phyloP scores from a whole-genome alignment of 2,113 vertebrate species.

The Anolis carolinensis region DNA sequence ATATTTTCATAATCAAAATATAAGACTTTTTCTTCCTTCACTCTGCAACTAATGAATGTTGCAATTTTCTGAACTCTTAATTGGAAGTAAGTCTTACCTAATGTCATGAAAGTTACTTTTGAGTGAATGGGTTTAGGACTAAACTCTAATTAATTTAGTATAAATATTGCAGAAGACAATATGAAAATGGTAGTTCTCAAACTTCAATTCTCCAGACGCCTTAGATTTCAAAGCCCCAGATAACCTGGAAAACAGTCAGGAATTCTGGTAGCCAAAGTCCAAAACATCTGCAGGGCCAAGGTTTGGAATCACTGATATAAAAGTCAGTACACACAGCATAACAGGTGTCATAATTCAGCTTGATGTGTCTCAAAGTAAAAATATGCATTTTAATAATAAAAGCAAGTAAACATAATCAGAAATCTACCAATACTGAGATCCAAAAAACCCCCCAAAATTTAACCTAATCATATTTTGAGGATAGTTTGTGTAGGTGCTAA shows the following conservation, averaged over 20 bases:
- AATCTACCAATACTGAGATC: too few species aligned
- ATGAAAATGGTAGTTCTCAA: too few species aligned
- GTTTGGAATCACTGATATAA: neutral
- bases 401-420: neutral
- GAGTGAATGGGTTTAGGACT: neutral
- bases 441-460: too few species aligned
- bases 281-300: too few species aligned
- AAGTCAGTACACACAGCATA: neutral
- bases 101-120: neutral
- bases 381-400: too few species aligned
- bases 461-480: too few species aligned
- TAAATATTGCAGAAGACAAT: neutral
- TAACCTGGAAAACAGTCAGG: too few species aligned
- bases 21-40: neutral
- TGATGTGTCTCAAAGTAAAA: neutral
- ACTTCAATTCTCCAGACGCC: too few species aligned
- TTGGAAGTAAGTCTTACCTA: neutral
- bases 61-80: neutral
- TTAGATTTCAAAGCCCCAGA: too few species aligned
- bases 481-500: too few species aligned
- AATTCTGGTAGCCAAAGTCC: too few species aligned
- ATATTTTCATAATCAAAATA: neutral
- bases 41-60: neutral
- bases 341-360: neutral
- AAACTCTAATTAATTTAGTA: neutral